Base-by-base conservation (phyloP, 2,888 invertebrate species). In the Galerucella pusilla region DNA sequence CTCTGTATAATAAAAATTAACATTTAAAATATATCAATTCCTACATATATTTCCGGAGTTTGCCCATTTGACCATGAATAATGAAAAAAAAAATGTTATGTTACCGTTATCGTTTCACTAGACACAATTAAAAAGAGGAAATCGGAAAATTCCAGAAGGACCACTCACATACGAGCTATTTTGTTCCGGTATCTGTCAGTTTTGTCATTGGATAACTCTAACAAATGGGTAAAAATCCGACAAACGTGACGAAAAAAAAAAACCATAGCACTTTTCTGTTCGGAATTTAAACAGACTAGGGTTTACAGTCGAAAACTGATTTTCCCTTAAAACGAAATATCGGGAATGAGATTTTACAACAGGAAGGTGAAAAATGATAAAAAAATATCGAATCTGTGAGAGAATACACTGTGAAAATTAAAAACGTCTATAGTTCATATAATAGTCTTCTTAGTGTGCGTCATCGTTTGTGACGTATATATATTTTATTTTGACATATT, bases 141-240 rank as follows among this genome's bases (percentile, higher is more conserved):
- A 42, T 42, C 35, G 6, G 35, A 60, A 60, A 28, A 60, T 11
- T 25, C 60, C 28, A 28, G 60, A 60, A 60, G 60, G 60, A 14
- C 60, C 28, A 60, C 28, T 60, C 60, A 28, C 9, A 25, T 60
- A 25, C 60, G 28, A 28, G 60, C 60, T 60, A 11, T 60, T 60
- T 60, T 60, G 28, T 60, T 60, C 60, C 60, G 25, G 60, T 60
- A 60, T 28, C 28, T 60, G 60, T 60, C 60, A 60, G 60, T 60
- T 60, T 28, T 60, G 60, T 63, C 63, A 63, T 25, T 12, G 25
- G 28, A 61, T 61, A 61, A 61, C 61, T 61, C 28, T 61, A 61
- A 61, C 61, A 61, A 61, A 63, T 42, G 35, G 63, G 16, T 42
- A 42, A 63, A 60, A 63, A 42, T 63, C 63, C 63, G 42, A 35